Conservation (phyloP, 1,140 invertebrate species). For the Steinernema khuongi region DNA sequence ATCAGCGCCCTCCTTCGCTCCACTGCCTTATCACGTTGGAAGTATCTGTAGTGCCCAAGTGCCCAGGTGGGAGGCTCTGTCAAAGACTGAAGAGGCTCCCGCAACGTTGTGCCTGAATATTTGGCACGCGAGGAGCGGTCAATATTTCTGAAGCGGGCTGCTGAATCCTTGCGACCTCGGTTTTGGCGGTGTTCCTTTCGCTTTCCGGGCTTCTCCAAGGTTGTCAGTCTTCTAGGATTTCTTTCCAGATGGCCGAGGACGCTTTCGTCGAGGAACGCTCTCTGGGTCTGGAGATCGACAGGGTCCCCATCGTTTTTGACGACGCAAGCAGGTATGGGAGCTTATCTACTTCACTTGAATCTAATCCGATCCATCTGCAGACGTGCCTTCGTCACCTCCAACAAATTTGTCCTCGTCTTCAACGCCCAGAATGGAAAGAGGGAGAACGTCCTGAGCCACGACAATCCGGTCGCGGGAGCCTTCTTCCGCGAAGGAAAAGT, state of each 20-base stretch:
- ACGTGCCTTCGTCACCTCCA: conserved; percentile 1
- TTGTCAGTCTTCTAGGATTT: background rate
- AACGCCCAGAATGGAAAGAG: conserved; percentile 23
- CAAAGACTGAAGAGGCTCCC: no score
- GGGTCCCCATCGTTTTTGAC: background rate
- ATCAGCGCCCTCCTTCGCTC: no score
- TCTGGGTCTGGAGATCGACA: background rate
- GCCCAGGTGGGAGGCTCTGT: no score
- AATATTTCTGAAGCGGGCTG: background rate
- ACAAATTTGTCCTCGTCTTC: conserved; percentile 19
- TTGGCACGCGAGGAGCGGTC: background rate
- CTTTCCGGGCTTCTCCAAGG: background rate
- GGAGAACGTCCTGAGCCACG: background rate
- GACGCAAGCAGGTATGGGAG: background rate
- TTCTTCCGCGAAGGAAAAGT: background rate
- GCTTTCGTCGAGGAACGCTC: conserved; percentile 4
- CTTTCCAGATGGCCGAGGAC: conserved; percentile 11
- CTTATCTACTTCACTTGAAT: background rate
- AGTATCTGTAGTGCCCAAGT: no score
- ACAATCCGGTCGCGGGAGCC: background rate
- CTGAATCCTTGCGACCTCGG: no score
- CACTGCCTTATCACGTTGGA: no score
- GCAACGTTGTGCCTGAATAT: background rate
- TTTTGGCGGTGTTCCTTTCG: background rate
- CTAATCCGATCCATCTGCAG: background rate